Conservation (phyloP, 2,113 vertebrate species). For the Saimiri boliviensis region DNA sequence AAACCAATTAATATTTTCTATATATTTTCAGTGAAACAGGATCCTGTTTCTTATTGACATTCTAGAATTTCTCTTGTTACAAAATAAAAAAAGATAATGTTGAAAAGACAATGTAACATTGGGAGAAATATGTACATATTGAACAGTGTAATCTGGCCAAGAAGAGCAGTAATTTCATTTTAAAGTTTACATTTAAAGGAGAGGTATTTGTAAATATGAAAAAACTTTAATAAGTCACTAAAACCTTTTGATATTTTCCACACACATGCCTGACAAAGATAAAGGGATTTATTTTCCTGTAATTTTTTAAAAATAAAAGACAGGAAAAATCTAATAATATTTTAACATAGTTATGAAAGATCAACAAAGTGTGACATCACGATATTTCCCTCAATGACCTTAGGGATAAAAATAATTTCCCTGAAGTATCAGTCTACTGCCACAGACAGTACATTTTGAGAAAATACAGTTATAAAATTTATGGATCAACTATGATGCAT, state of each 20-base stretch:
- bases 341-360: conserved; percentile 74
- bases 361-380: conserved; percentile 74
- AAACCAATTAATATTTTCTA: conserved; percentile 14
- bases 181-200: conserved; percentile 17
- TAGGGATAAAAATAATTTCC: conserved; percentile 76
- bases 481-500: conserved; percentile 42
- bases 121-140: conserved; percentile 37
- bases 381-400: conserved; percentile 70
- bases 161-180: conserved; percentile 26
- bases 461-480: conserved; percentile 68
- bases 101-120: conserved; percentile 21
- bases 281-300: conserved; percentile 65
- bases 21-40: conserved; percentile 25
- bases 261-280: conserved; percentile 63
- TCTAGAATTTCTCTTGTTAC: conserved; percentile 17
- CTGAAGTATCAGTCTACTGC: conserved; percentile 66
- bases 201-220: conserved; percentile 4
- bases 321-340: conserved; percentile 77
- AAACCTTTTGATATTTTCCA: conserved; percentile 71
- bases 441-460: conserved; percentile 71
- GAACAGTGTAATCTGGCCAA: conserved; percentile 12
- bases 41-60: conserved; percentile 14
- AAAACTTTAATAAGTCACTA: conserved; percentile 22
- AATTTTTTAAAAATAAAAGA: conserved; percentile 63
- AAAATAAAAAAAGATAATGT: neutral